phyloP scores from a whole-genome alignment of 2,888 invertebrate species.

The Megalurothrips usitatus region DNA sequence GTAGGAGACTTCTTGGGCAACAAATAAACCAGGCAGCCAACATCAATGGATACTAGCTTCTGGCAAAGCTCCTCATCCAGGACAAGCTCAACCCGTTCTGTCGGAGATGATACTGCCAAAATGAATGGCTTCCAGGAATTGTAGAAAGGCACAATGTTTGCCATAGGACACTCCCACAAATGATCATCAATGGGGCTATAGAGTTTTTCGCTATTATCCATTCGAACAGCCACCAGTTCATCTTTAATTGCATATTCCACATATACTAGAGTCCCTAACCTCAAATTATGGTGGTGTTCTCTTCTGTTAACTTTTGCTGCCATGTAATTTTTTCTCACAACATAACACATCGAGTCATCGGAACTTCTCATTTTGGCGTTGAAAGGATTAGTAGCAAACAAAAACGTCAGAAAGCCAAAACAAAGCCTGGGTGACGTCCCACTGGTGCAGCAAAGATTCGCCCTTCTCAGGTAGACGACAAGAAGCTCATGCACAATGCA shows the following conservation, averaged over 20 bases:
- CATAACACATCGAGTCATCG: neutral
- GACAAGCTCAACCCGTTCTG: conserved; percentile 34
- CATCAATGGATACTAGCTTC: conserved; percentile 38
- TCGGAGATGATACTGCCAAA: conserved; percentile 37
- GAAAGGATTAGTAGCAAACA: neutral
- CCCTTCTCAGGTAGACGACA: neutral
- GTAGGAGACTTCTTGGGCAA: conserved; percentile 29
- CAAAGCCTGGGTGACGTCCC: neutral
- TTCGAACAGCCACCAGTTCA: conserved; percentile 36
- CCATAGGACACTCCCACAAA: conserved; percentile 37
- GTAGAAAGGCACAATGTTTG: conserved; percentile 37
- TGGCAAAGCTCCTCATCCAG: conserved; percentile 36
- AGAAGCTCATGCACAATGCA: neutral
- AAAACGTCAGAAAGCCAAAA: conserved; percentile 6
- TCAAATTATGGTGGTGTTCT: neutral
- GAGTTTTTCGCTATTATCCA: conserved; percentile 36
- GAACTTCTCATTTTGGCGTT: neutral
- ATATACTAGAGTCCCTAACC: conserved; percentile 38
- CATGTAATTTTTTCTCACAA: neutral
- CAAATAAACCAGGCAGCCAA: conserved; percentile 38
- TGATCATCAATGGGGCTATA: conserved; percentile 37
- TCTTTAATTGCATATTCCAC: conserved; percentile 34
- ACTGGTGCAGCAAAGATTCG: neutral
- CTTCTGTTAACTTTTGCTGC: neutral
- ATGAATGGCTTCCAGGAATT: conserved; percentile 38